A percentile compares a stretch with the other conserved stretches of the same genome.
phyloP scores from a whole-genome alignment of 2,797 vertebrate species.

The Dendrocincla fuliginosa region DNA sequence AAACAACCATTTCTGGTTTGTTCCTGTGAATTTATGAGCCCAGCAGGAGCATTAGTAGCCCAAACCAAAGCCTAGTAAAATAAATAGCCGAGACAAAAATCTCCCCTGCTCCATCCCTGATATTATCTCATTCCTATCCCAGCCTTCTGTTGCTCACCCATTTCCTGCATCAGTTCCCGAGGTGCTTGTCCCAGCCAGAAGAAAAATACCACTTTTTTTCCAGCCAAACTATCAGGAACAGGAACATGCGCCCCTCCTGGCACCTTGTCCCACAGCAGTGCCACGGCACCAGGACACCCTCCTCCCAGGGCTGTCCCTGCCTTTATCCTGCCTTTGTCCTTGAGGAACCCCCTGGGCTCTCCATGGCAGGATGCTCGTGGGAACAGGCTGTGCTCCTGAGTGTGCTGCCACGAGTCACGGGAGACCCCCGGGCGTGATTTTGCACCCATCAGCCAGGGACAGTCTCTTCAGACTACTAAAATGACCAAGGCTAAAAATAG shows the following conservation, averaged over 20 bases:
- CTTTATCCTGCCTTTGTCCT: neutral
- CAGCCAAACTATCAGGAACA: neutral
- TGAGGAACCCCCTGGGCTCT: neutral
- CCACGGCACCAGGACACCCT: rapidly evolving
- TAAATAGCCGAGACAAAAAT: neutral
- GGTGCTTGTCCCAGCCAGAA: neutral
- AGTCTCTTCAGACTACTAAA: neutral
- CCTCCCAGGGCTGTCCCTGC: no score
- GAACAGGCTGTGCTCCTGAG: neutral
- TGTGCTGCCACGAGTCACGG: rapidly evolving
- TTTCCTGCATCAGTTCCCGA: neutral
- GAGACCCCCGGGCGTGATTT: rapidly evolving
- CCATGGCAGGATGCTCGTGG: rapidly evolving
- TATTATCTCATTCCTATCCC: neutral
- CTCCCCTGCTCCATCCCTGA: neutral
- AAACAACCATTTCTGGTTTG: neutral
- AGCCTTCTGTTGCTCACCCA: neutral
- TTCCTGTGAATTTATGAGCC: neutral
- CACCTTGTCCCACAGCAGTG: neutral
- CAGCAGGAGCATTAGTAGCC: neutral
- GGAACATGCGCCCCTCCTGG: rapidly evolving
- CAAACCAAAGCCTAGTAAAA: neutral
- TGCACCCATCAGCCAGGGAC: neutral
- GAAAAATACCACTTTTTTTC: neutral
- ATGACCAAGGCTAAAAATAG: neutral